phyloP scores from a whole-genome alignment of 1,140 invertebrate species.

The Sitophilus oryzae region DNA sequence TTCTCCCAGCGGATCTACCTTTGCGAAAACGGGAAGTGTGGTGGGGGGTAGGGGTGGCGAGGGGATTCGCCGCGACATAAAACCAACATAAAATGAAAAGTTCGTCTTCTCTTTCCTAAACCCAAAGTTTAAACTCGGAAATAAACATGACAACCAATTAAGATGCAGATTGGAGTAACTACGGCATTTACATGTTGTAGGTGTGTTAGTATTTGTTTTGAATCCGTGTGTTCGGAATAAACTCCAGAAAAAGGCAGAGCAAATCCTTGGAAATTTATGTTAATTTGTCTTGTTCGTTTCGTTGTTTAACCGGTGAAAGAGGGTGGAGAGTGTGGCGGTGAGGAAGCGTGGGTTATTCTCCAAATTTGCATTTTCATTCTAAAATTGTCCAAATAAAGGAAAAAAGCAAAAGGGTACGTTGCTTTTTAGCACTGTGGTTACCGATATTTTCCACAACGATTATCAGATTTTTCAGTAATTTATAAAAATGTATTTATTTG shows the following conservation, averaged over 20 bases:
- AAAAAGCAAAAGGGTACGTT: too few relatives aligned
- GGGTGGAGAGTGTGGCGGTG: constrained; percentile 16
- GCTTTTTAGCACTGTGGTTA: too few relatives aligned
- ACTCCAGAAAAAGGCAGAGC: constrained; percentile 36
- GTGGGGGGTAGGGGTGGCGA: not conserved
- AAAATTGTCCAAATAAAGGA: too few relatives aligned
- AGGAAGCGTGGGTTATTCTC: not conserved
- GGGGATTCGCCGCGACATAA: constrained; percentile 14
- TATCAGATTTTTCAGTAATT: too few relatives aligned
- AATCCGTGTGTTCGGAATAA: constrained; percentile 40
- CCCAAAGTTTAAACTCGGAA: constrained; percentile 33
- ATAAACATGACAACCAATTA: constrained; percentile 46
- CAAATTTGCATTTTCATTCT: too few relatives aligned
- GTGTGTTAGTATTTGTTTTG: constrained; percentile 33
- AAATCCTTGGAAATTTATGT: constrained; percentile 38
- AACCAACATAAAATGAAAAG: constrained; percentile 32
- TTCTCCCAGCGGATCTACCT: constrained; percentile 1
- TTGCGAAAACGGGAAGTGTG: not conserved
- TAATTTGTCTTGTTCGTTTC: constrained; percentile 42
- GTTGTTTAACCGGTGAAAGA: constrained; percentile 29
- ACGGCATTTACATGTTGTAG: constrained; percentile 29
- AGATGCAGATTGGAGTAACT: constrained; percentile 43
- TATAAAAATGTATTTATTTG: too few relatives aligned
- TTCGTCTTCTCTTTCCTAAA: constrained; percentile 16
- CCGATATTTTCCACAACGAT: too few relatives aligned